Percentiles rank a stretch among this genome's conserved stretches.
phyloP scores from a whole-genome alignment of 2,888 invertebrate species.

The Andrena hattorfiana region DNA sequence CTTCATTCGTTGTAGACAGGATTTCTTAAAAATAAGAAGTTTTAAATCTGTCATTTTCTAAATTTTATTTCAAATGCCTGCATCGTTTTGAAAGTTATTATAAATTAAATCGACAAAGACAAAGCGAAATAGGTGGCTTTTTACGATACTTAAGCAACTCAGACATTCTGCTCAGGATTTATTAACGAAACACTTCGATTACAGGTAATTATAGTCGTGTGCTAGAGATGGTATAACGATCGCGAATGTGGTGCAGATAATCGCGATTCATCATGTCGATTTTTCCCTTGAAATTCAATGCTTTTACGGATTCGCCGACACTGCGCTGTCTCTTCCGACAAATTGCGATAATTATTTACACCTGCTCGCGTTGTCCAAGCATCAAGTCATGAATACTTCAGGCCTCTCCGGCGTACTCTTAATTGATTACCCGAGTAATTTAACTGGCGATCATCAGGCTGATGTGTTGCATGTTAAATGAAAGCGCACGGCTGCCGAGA shows the following conservation, averaged over 20 bases:
- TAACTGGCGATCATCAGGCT: constrained; percentile 51
- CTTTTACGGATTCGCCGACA: neutral
- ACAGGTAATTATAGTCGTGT: constrained; percentile 21
- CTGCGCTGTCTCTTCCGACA: constrained; percentile 25
- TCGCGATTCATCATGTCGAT: constrained; percentile 10
- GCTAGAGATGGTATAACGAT: constrained; percentile 1
- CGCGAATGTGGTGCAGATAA: neutral
- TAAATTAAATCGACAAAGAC: neutral
- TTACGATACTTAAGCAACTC: constrained; percentile 1
- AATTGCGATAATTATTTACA: constrained; percentile 53
- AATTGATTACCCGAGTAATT: constrained; percentile 63
- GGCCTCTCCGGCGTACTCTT: constrained; percentile 11
- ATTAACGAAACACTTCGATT: constrained; percentile 38
- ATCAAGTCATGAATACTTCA: constrained; percentile 20
- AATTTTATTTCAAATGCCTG: neutral
- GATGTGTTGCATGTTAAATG: constrained; percentile 27
- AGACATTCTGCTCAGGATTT: neutral
- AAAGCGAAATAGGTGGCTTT: neutral
- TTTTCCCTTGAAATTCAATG: constrained; percentile 32
- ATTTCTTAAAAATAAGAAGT: too few relatives aligned
- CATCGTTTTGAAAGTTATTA: neutral
- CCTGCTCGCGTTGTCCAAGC: constrained; percentile 25
- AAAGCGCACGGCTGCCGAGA: constrained; percentile 14
- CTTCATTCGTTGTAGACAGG: too few relatives aligned
- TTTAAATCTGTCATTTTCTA: too few relatives aligned